phyloP scores from a whole-genome alignment of 2,797 vertebrate genomes.

The Myripristis murdjan region DNA sequence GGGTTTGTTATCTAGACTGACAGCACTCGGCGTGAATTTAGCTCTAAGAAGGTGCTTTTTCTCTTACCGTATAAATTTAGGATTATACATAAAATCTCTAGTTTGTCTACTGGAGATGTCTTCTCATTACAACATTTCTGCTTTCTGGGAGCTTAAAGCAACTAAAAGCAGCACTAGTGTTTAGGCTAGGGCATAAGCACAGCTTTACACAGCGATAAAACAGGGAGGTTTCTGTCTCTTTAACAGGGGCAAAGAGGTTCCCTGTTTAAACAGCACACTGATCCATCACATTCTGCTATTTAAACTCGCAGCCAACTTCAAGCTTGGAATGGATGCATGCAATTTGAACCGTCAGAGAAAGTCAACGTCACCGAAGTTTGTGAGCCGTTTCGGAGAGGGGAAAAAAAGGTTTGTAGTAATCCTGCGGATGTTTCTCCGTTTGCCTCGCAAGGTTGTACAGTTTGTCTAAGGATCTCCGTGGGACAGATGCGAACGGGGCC shows the following conservation, averaged over 20 bases:
- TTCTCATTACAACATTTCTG: constrained; percentile 22
- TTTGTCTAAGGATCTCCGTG: constrained; percentile 39
- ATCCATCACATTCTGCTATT: constrained; percentile 18
- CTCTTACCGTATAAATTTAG: constrained; percentile 28
- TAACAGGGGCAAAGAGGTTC: not conserved
- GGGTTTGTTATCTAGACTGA: constrained; percentile 43
- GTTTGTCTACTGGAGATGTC: constrained; percentile 7
- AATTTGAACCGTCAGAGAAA: constrained; percentile 32
- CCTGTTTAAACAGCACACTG: constrained; percentile 9
- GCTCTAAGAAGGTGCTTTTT: constrained; percentile 50
- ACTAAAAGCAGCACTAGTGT: constrained; percentile 22
- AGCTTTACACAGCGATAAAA: constrained; percentile 10
- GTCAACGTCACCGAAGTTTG: constrained; percentile 6
- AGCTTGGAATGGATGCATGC: constrained; percentile 38
- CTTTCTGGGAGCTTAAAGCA: constrained; percentile 15
- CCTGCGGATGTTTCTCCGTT: constrained; percentile 17
- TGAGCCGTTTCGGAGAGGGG: constrained; percentile 15
- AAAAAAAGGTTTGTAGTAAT: constrained; percentile 39
- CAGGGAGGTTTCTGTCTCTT: not conserved
- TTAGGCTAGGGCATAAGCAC: constrained; percentile 19
- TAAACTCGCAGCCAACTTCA: constrained; percentile 17
- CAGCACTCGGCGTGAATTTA: constrained; percentile 23
- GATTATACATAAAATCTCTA: constrained; percentile 35
- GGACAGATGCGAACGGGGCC: constrained; percentile 1
- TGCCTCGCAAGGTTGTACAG: constrained; percentile 30